Evolutionary conservation across 37 sponge, comb jelly and placozoan species (phyloP), one percentile per base, ranked within the genome.

Genomic region (Agelas oroides): DNA sequence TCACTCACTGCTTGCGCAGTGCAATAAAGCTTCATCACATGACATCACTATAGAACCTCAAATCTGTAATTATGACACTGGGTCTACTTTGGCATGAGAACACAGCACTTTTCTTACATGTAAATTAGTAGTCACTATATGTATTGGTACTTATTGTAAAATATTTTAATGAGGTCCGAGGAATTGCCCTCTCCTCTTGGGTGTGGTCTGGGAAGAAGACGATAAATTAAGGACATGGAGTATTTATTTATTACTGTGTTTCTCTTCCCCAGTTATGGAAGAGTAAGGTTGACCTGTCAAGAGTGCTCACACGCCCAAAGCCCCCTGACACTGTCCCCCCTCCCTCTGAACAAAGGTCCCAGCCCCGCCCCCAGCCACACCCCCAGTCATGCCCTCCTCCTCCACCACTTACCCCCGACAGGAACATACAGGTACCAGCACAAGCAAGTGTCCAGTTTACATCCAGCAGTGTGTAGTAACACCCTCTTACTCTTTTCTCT

Each of bases 291-390:
- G 77, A 65, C 11, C 57, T 77, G 30, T 64, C 73, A 59, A 85
- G 78, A 33, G 90, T 80, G 14, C 38, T 89, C 8, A 53, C 30
- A 66, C 90, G 90, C 5, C 90, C 90, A 36, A 3, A 46, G 8
- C 46, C 46, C 46, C 46, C 46, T 52, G n/a, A 16, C 41, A 33
- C 56, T 0, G 38, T 53, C 15, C 54, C 19, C 19, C 24, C 75
- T 81, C 70, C 25, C 32, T 71, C 69, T 81, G 70, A 24, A 36
- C 63, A 33, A 27, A 2, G 35, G 37, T 28, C 82, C 59, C 0
- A 27, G 21, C 32, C 31, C 8, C 57, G 17, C 81, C 56, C 68
- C 27, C 70, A 63, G 53, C 41, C 55, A 53, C 34, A n/a, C 67
- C 65, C 6, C 12, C 76, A 39, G 39, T 63, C 76, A 75, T 69